Evolutionary conservation across 2,113 vertebrate genomes (phyloP).

Genomic region (Melanocharis versteri): DNA sequence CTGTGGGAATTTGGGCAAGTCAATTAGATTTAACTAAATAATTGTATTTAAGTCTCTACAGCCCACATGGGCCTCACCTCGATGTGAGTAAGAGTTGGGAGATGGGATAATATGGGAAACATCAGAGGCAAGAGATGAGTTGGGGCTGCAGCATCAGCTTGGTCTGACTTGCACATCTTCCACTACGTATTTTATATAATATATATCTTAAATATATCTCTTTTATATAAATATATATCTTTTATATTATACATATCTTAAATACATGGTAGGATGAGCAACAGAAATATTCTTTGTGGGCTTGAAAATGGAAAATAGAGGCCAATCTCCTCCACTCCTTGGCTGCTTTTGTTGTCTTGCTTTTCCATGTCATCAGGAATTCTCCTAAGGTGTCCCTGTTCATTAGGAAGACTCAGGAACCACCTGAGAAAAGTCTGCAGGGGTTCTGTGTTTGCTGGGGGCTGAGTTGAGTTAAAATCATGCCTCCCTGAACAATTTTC

Average conservation of each 20-base stretch:
- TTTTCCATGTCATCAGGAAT: not conserved
- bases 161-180: not conserved
- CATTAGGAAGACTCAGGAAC: not conserved
- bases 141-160: not conserved
- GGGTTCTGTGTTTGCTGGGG: not conserved
- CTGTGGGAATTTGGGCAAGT: not conserved
- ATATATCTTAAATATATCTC: too few relatives aligned
- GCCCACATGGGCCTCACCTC: not conserved
- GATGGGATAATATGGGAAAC: not conserved
- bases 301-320: not conserved
- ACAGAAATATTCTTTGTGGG: not conserved
- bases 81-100: not conserved
- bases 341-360: too few relatives aligned
- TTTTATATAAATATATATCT: too few relatives aligned
- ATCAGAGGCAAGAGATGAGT: not conserved
- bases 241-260: too few relatives aligned
- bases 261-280: not conserved
- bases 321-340: accelerated
- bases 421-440: not conserved
- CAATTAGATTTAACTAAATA: not conserved
- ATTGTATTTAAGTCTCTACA: not conserved
- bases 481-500: not conserved
- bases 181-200: not conserved
- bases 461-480: not conserved
- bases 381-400: not conserved